Percentiles rank a stretch among this genome's conserved stretches.
These are phyloP conservation scores for Augiades crinisus DNA, from an alignment of 2,888 invertebrate genomes.

Conservation along the genomic window DNA sequence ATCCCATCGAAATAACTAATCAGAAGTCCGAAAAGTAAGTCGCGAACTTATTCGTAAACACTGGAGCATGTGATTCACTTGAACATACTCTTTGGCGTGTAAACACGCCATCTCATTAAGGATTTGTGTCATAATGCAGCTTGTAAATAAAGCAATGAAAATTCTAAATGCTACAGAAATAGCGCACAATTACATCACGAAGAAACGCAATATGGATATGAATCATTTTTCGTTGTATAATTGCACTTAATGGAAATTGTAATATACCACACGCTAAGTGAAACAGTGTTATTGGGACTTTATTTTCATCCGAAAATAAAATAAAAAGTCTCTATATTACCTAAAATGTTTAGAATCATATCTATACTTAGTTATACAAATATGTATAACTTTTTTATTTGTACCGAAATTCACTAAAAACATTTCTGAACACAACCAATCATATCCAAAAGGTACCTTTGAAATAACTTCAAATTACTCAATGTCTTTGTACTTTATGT, in stretches of 20 bases:
- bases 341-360: background rate
- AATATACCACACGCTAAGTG: no score
- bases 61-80: background rate
- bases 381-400: background rate
- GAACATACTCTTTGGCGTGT: background rate
- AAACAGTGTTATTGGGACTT: no score
- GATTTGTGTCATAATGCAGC: background rate
- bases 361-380: background rate
- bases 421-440: slow-evolving; percentile 14
- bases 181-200: no score
- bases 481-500: no score
- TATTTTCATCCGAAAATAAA: no score
- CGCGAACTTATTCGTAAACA: background rate
- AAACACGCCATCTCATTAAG: background rate
- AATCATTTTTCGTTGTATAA: no score
- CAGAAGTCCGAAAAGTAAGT: background rate
- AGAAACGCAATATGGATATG: no score
- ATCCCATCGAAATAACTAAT: background rate
- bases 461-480: slow-evolving; percentile 20
- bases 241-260: no score
- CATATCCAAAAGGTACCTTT: slow-evolving; percentile 14
- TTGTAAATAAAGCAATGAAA: background rate
- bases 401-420: slow-evolving; percentile 2
- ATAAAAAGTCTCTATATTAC: no score
- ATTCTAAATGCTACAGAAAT: background rate